phyloP scores from a whole-genome alignment of 1,140 invertebrate genomes.

The Leptinotarsa undecemlineata region DNA sequence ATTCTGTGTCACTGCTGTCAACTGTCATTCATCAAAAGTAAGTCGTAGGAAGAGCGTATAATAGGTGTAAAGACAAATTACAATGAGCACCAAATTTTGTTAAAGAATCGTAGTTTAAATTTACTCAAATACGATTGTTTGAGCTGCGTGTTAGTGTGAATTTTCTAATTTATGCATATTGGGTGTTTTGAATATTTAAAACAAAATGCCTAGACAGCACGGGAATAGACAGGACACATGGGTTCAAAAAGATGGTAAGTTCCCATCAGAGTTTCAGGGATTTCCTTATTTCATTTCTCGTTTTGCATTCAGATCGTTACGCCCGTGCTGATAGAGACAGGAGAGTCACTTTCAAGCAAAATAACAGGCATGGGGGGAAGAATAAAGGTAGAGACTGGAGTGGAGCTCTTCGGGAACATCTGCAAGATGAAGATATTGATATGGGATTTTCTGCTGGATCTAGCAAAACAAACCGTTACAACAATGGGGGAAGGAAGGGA shows the following conservation, averaged over 20 bases:
- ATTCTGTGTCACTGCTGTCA: no score
- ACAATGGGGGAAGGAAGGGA: constrained; percentile 44
- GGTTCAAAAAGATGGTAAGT: constrained; percentile 20
- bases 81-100: no score
- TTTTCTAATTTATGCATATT: no score
- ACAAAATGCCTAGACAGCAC: constrained; percentile 30
- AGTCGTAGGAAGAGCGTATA: no score
- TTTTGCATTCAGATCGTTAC: constrained; percentile 8
- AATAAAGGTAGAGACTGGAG: constrained; percentile 57
- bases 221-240: constrained; percentile 9
- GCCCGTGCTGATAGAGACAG: constrained; percentile 23
- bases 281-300: not conserved
- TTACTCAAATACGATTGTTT: no score
- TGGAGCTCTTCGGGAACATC: constrained; percentile 52
- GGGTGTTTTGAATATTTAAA: not conserved
- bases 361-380: constrained; percentile 50
- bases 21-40: no score
- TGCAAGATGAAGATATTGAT: constrained; percentile 64
- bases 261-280: no score
- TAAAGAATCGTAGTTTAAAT: no score
- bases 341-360: constrained; percentile 61
- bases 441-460: constrained; percentile 55
- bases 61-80: no score
- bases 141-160: no score
- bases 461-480: constrained; percentile 41